A percentile compares a stretch with the other conserved stretches of the same genome.
Conservation (phyloP, 2,888 invertebrate genomes). For the Sympetrum striolatum region DNA sequence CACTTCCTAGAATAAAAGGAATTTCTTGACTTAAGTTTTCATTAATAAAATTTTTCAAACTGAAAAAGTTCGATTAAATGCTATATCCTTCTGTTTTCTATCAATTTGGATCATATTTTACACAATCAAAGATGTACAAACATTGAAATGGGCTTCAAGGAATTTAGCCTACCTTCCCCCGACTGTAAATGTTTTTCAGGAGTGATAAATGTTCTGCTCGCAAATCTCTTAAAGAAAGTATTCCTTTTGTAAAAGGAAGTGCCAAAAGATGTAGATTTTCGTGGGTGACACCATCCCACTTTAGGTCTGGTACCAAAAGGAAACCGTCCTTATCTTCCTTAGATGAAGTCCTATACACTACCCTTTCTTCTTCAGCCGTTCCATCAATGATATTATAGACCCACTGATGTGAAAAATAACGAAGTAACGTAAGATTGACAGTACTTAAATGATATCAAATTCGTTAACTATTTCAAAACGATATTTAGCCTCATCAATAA, state of each 20-base stretch:
- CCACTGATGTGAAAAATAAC: slow-evolving; percentile 75
- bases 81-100: no score
- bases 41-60: neutral
- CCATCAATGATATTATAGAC: slow-evolving; percentile 95
- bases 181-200: slow-evolving; percentile 78
- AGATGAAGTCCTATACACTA: slow-evolving; percentile 82
- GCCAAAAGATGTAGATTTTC: slow-evolving; percentile 87
- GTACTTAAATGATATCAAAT: neutral
- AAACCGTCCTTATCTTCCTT: slow-evolving; percentile 75
- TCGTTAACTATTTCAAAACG: neutral
- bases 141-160: neutral
- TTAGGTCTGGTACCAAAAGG: slow-evolving; percentile 89
- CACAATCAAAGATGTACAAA: neutral
- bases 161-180: slow-evolving; percentile 69
- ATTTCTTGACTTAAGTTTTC: no score
- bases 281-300: slow-evolving; percentile 85
- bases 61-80: slow-evolving; percentile 33
- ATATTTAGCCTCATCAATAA: neutral
- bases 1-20: slow-evolving; percentile 63
- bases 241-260: slow-evolving; percentile 73
- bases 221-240: slow-evolving; percentile 88
- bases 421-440: slow-evolving; percentile 37
- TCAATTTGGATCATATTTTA: neutral
- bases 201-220: slow-evolving; percentile 78
- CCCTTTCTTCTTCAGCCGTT: slow-evolving; percentile 86